Conservation (phyloP, 2,113 vertebrate genomes). For the Eurypyga helias region DNA sequence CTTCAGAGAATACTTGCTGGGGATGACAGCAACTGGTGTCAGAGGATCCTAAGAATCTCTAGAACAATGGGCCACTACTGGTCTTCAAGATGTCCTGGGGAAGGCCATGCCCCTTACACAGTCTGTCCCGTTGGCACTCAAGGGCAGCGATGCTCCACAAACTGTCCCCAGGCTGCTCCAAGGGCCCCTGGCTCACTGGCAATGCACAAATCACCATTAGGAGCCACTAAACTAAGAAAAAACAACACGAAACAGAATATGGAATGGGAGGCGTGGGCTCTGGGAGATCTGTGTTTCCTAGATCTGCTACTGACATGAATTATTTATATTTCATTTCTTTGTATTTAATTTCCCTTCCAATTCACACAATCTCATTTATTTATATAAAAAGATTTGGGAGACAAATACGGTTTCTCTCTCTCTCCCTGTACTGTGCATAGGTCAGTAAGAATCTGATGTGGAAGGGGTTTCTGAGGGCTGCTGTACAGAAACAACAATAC, state of each 20-base stretch:
- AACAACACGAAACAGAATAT: background rate
- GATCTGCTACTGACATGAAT: background rate
- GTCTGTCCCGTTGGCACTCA: too few relatives aligned
- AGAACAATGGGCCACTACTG: background rate
- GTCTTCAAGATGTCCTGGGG: background rate
- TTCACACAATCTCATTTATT: background rate
- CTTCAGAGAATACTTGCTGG: background rate
- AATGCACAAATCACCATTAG: background rate
- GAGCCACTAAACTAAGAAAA: background rate
- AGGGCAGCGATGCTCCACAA: background rate
- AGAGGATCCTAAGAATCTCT: background rate
- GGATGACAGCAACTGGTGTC: background rate
- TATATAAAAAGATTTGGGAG: background rate
- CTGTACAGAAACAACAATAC: background rate
- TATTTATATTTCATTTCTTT: background rate
- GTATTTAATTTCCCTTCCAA: background rate
- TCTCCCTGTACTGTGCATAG: background rate
- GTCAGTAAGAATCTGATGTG: background rate
- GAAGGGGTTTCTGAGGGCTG: background rate
- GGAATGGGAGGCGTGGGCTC: background rate
- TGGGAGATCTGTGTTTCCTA: background rate
- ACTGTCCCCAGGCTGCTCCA: background rate
- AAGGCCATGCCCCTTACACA: background rate
- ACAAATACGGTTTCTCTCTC: background rate
- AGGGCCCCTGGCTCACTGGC: background rate